Evolutionary conservation across 2,888 invertebrate species (phyloP).

Genomic region (Tetheella fluctuosa): DNA sequence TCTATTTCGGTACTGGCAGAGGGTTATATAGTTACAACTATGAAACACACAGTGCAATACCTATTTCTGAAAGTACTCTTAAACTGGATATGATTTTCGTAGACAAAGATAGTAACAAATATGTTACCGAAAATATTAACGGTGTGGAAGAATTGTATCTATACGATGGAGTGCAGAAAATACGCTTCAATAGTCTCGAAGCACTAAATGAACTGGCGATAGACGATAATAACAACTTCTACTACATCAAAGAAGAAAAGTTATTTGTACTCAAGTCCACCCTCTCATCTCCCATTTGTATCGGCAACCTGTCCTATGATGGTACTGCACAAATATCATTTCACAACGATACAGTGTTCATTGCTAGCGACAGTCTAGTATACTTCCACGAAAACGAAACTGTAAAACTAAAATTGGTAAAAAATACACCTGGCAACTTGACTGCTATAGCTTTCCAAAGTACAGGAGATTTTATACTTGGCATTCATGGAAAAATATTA

Average conservation of each 20-base stretch:
- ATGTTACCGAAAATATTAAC: constrained; percentile 60
- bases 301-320: constrained; percentile 59
- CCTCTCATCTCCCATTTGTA: constrained; percentile 47
- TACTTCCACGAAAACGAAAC: constrained; percentile 68
- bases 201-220: constrained; percentile 66
- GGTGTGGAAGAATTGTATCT: constrained; percentile 67
- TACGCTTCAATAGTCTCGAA: constrained; percentile 55
- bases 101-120: constrained; percentile 70
- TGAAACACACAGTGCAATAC: constrained; percentile 50
- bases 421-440: constrained; percentile 57
- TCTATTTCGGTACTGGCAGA: constrained; percentile 69
- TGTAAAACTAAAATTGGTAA: constrained; percentile 52
- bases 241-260: constrained; percentile 62
- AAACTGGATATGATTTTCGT: constrained; percentile 66
- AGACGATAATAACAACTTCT: constrained; percentile 69
- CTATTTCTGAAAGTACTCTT: constrained; percentile 48
- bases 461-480: constrained; percentile 61
- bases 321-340: constrained; percentile 70
- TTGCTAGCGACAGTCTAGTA: constrained; percentile 61
- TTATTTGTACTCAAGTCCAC: constrained; percentile 59
- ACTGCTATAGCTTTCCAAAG: constrained; percentile 69
- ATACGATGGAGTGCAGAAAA: constrained; percentile 59
- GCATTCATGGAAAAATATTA: constrained; percentile 58
- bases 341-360: constrained; percentile 56
- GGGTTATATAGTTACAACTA: constrained; percentile 68